Evolutionary conservation across 2,113 vertebrate genomes (phyloP), one percentile per base, ranked within the genome.

Genomic region (Bucco capensis): DNA sequence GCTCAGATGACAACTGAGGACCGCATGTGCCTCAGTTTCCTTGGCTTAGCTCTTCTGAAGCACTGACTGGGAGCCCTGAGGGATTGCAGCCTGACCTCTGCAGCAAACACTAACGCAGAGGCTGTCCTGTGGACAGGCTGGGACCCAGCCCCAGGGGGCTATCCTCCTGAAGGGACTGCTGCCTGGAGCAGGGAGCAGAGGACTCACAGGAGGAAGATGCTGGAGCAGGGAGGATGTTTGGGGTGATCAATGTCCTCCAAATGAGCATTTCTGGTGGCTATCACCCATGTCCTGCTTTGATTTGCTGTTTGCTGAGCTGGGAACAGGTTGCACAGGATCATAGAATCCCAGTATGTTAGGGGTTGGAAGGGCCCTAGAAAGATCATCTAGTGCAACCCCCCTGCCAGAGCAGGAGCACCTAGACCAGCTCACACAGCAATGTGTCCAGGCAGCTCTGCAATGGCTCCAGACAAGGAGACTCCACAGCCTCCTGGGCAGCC

Each of bases 291-390:
- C 64, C 66, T 54, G 6, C 8, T 40, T 42, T 22, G 22, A 18
- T 57, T 80, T 83, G 42, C 49, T 33, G 0, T 23, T 9, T 28
- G 24, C 86, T 62, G 80, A 51, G n/a, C 14, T 33, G 57, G 54
- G 74, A 54, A 28, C 64, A 79, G 81, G 42, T 61, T 91, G 77
- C n/a, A n/a, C n/a, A n/a, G n/a, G n/a, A n/a, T n/a, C n/a, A n/a
- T n/a, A n/a, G n/a, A n/a, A n/a, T n/a, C n/a, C n/a, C n/a, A n/a
- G n/a, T n/a, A n/a, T n/a, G n/a, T n/a, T n/a, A n/a, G n/a, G n/a
- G n/a, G n/a, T n/a, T n/a, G n/a, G n/a, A n/a, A n/a, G n/a, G n/a
- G n/a, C n/a, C n/a, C n/a, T n/a, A n/a, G n/a, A n/a, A n/a, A n/a
- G n/a, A n/a, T n/a, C n/a, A n/a, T n/a, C n/a, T n/a, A n/a, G n/a